phyloP scores from a whole-genome alignment of 2,888 invertebrate species.

The Perdita meconis region DNA sequence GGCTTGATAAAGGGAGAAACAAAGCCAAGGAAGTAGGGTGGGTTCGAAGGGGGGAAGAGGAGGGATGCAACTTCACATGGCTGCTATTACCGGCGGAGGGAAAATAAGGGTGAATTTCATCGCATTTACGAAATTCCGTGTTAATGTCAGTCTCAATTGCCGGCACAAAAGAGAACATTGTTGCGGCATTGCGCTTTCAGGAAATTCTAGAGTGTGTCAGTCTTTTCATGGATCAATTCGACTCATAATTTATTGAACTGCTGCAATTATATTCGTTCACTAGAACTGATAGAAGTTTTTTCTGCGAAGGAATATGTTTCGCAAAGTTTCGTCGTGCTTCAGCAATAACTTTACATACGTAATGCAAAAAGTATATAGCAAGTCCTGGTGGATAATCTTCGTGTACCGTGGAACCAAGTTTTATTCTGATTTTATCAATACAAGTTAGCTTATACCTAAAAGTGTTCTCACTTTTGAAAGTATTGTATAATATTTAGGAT shows the following conservation, averaged over 20 bases:
- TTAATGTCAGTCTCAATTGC: conserved; percentile 70
- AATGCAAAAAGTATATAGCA: no score
- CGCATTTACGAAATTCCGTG: conserved; percentile 64
- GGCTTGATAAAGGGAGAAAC: conserved; percentile 56
- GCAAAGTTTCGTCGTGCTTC: no score
- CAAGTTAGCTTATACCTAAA: no score
- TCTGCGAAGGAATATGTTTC: background rate
- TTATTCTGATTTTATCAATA: no score
- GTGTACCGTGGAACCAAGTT: no score
- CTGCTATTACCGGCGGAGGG: background rate
- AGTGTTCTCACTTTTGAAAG: no score
- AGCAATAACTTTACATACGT: no score
- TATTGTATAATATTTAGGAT: no score
- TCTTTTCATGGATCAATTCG: conserved; percentile 45
- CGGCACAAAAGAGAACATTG: conserved; percentile 60
- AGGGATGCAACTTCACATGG: background rate
- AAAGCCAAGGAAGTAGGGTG: conserved; percentile 36
- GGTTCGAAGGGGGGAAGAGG: background rate
- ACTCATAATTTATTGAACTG: conserved; percentile 25
- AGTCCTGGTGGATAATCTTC: no score
- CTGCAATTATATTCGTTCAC: background rate
- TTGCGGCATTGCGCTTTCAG: conserved; percentile 51
- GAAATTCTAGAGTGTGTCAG: conserved; percentile 53
- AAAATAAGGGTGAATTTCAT: conserved; percentile 44
- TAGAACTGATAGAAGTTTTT: background rate